These are phyloP conservation scores for Cataglyphis cursor DNA, from an alignment of 2,888 invertebrate species.

Conservation along the genomic window DNA sequence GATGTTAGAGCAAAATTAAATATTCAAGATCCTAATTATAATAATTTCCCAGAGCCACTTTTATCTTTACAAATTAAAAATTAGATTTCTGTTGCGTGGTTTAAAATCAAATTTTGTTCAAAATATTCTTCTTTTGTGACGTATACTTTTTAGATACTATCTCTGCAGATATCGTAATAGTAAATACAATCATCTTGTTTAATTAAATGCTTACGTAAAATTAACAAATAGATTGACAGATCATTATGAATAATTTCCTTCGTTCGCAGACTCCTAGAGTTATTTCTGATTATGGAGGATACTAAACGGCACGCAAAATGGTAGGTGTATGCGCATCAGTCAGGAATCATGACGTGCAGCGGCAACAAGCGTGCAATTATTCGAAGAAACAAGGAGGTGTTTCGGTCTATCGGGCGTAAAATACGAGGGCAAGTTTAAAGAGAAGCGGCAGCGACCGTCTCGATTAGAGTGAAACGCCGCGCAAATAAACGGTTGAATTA, in stretches of 20 bases:
- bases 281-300: conserved; percentile 5
- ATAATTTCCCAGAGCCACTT: neutral
- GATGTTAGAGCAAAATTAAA: neutral
- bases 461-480: conserved; percentile 57
- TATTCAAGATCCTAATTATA: neutral
- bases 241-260: conserved; percentile 31
- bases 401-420: conserved; percentile 55
- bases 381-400: conserved; percentile 39
- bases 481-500: conserved; percentile 78
- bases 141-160: neutral
- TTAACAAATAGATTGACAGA: conserved; percentile 41
- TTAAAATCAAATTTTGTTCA: neutral
- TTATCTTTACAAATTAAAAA: neutral
- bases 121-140: neutral
- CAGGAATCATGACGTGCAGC: conserved; percentile 37
- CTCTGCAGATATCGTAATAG: neutral
- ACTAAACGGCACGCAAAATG: conserved; percentile 2
- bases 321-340: conserved; percentile 36
- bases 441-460: conserved; percentile 50
- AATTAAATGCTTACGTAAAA: neutral
- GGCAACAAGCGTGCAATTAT: conserved; percentile 51
- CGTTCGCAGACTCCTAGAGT: neutral
- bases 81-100: neutral
- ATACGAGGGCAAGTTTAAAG: conserved; percentile 48
- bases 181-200: conserved; percentile 15